These are phyloP conservation scores for Copsychus sechellarum DNA, from an alignment of 2,113 vertebrate genomes.

Conservation along the genomic window DNA sequence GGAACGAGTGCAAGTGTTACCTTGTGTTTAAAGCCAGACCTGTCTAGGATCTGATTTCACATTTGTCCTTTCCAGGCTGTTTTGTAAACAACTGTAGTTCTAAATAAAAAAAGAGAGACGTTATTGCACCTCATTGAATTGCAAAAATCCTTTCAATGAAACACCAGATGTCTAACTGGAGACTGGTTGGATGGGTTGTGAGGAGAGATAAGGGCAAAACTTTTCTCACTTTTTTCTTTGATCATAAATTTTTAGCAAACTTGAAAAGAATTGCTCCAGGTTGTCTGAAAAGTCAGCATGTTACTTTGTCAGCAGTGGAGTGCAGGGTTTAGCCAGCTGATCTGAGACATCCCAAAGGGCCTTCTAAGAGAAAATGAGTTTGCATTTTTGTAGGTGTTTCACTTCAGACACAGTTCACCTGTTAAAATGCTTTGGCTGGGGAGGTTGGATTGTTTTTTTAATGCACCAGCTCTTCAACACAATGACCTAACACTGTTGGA, in stretches of 20 bases:
- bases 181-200: slow-evolving; percentile 23
- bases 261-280: not conserved
- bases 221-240: not conserved
- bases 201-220: not conserved
- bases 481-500: not conserved
- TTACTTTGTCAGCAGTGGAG: not conserved
- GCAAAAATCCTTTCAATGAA: not conserved
- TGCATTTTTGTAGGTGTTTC: not conserved
- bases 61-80: not conserved
- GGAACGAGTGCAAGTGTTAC: not conserved
- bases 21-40: not conserved
- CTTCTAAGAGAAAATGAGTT: not conserved
- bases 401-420: not conserved
- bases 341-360: not conserved
- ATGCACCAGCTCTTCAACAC: not conserved
- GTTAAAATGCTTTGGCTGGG: not conserved
- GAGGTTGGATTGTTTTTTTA: not conserved
- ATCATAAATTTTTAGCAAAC: not conserved
- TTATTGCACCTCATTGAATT: slow-evolving; percentile 25
- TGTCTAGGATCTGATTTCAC: not conserved
- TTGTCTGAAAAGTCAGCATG: not conserved
- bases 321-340: not conserved
- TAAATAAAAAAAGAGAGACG: not conserved
- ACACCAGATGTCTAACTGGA: not conserved
- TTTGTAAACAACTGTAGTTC: not conserved